phyloP scores from a whole-genome alignment of 2,113 vertebrate species.

The Cacatua alba region DNA sequence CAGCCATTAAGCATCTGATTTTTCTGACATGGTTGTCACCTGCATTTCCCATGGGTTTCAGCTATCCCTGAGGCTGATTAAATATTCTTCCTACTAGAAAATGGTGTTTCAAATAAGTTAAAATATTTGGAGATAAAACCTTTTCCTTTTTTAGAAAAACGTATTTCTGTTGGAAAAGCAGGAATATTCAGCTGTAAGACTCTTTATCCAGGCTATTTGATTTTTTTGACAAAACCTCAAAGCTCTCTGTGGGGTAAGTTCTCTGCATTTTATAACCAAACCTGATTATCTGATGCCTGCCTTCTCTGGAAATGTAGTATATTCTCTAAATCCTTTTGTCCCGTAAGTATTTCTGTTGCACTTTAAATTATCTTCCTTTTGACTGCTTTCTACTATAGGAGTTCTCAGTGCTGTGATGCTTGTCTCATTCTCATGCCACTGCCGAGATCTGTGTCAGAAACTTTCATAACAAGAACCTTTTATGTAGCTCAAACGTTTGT shows the following conservation, averaged over 20 bases:
- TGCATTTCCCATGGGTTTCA: neutral
- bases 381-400: neutral
- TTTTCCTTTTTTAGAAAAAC: neutral
- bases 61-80: neutral
- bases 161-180: neutral
- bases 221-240: neutral
- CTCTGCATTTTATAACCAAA: neutral
- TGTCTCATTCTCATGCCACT: neutral
- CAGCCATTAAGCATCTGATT: neutral
- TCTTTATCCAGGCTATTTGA: neutral
- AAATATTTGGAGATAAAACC: neutral
- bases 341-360: neutral
- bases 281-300: neutral
- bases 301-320: neutral
- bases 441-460: neutral
- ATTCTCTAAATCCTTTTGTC: neutral
- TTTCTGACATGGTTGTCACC: neutral
- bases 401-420: neutral
- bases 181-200: neutral
- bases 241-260: neutral
- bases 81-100: neutral
- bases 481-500: neutral
- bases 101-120: neutral
- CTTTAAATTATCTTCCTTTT: slow-evolving; percentile 4
- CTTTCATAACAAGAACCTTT: neutral